Evolutionary conservation across 2,888 invertebrate species (phyloP).

Genomic region (Agriopis aurantiaria): DNA sequence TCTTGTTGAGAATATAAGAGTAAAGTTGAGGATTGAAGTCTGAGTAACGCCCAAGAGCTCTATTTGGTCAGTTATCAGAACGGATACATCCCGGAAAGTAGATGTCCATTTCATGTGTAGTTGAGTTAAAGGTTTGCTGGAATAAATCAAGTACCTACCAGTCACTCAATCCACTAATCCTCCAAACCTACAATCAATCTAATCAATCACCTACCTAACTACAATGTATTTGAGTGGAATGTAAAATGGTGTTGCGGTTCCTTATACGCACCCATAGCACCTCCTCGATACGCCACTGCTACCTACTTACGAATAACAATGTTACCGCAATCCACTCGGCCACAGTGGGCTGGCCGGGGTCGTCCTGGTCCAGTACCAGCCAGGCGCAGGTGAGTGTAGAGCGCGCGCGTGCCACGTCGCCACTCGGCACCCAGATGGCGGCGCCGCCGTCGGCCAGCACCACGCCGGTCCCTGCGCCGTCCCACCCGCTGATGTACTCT

Average conservation of each 20-base stretch:
- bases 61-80: too few relatives aligned
- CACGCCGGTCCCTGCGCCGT: constrained; percentile 91
- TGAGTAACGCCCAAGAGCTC: too few relatives aligned
- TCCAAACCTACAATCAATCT: too few relatives aligned
- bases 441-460: constrained; percentile 92
- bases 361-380: constrained; percentile 93
- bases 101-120: too few relatives aligned
- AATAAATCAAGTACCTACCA: neutral
- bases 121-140: too few relatives aligned
- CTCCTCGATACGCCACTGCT: constrained; percentile 6
- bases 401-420: constrained; percentile 95
- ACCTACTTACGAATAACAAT: constrained; percentile 24
- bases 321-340: constrained; percentile 89
- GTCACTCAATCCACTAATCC: too few relatives aligned
- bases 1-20: too few relatives aligned
- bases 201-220: neutral
- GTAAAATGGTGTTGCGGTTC: neutral
- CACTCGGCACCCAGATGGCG: constrained; percentile 96
- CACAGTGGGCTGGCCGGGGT: constrained; percentile 86
- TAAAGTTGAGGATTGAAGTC: too few relatives aligned
- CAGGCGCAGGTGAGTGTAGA: constrained; percentile 95
- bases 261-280: neutral
- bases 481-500: constrained; percentile 93
- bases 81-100: too few relatives aligned
- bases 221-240: neutral